These are phyloP conservation scores for Lepidiolamprologus cunningtoni DNA, from an alignment of 2,113 vertebrate genomes.

Conservation along the genomic window DNA sequence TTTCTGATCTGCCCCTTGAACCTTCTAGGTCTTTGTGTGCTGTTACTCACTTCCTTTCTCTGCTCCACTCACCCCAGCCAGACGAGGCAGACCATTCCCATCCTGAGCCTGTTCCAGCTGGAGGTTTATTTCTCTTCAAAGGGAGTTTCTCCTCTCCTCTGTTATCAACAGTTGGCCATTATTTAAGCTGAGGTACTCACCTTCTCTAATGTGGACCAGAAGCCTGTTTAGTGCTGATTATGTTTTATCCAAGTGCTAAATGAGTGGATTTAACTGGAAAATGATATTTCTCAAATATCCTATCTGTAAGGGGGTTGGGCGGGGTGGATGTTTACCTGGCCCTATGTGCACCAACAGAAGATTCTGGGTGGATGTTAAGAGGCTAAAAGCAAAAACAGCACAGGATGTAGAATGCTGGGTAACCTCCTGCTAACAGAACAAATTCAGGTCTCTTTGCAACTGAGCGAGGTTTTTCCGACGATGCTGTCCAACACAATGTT, in stretches of 20 bases:
- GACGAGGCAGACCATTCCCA: neutral
- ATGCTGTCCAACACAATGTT: neutral
- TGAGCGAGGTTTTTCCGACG: neutral
- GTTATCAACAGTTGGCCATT: neutral
- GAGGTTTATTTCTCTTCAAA: neutral
- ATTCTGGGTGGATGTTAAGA: neutral
- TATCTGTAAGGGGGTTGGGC: neutral
- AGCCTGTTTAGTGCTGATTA: neutral
- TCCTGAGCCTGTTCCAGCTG: neutral
- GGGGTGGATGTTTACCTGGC: neutral
- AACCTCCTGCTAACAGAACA: neutral
- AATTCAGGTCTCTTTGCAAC: neutral
- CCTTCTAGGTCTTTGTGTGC: neutral
- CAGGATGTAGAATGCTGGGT: neutral
- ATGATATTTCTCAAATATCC: neutral
- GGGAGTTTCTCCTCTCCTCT: neutral
- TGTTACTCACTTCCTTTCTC: neutral
- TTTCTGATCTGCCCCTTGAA: neutral
- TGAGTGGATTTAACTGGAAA: neutral
- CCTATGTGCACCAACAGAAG: neutral
- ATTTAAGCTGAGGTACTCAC: neutral
- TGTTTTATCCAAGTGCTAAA: neutral
- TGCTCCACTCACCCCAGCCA: neutral
- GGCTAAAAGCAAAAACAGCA: neutral
- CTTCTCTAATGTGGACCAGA: neutral